Conservation (phyloP, 2,888 invertebrate genomes). For the Hydraecia micacea region DNA sequence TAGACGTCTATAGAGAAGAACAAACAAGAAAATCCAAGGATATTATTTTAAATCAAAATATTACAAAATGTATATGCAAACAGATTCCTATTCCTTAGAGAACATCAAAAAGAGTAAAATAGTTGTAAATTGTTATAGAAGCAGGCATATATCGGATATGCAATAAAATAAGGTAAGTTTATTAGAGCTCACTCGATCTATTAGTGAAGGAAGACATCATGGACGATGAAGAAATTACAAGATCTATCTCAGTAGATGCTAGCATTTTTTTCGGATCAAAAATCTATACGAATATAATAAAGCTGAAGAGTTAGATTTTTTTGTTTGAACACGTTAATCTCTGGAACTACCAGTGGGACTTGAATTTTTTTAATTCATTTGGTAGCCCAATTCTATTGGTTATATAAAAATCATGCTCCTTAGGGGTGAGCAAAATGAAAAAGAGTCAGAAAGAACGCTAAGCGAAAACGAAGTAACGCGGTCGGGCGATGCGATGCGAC, state of each 20-base stretch:
- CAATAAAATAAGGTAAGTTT: neutral
- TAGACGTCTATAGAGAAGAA: neutral
- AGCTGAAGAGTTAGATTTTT: neutral
- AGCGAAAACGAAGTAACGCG: neutral
- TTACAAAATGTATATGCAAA: conserved; percentile 1
- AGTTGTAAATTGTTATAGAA: neutral
- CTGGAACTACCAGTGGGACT: neutral
- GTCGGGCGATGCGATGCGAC: too few relatives aligned
- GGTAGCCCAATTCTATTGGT: too few relatives aligned
- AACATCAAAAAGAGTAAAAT: neutral
- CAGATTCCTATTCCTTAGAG: neutral
- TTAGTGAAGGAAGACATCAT: neutral
- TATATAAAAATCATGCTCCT: neutral
- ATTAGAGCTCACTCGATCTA: neutral
- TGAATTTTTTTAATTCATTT: too few relatives aligned
- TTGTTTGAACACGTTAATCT: neutral
- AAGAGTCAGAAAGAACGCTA: neutral
- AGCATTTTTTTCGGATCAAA: neutral
- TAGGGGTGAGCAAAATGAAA: neutral
- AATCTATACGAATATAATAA: neutral
- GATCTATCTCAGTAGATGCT: neutral
- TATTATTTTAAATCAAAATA: neutral
- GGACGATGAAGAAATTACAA: neutral
- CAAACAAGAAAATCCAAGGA: neutral
- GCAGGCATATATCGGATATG: neutral